A percentile compares a stretch with the other conserved stretches of the same genome.
Conservation (phyloP, 2,797 vertebrate species). For the Cossypha dichroa region DNA sequence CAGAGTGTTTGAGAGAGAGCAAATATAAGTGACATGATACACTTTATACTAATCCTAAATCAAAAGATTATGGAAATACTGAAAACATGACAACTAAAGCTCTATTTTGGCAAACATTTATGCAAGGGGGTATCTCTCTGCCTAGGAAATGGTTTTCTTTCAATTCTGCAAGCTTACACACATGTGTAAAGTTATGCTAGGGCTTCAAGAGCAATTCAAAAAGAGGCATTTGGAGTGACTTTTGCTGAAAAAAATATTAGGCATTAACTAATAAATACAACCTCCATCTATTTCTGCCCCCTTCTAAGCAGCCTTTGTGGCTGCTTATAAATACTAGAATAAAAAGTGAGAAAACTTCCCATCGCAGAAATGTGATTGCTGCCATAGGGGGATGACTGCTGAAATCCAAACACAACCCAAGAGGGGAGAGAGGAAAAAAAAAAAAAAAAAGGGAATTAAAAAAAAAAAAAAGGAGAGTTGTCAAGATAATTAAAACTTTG, state of each 20-base stretch:
- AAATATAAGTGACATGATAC: constrained; percentile 56
- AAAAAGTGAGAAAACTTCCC: constrained; percentile 18
- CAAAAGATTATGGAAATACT: constrained; percentile 65
- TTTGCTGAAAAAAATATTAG: constrained; percentile 1
- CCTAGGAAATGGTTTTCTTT: constrained; percentile 21
- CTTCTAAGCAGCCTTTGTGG: not conserved
- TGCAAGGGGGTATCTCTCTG: not conserved
- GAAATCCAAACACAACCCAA: constrained; percentile 57
- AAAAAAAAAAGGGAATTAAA: not conserved
- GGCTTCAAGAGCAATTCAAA: not conserved
- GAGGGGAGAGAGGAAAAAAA: not conserved
- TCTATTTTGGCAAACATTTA: constrained; percentile 38
- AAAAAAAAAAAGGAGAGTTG: constrained; percentile 36
- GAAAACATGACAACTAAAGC: constrained; percentile 58
- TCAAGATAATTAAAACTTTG: constrained; percentile 66
- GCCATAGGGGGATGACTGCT: constrained; percentile 10
- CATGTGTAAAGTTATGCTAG: not conserved
- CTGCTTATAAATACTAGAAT: not conserved
- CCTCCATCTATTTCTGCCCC: not conserved
- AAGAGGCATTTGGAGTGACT: not conserved
- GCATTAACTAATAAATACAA: not conserved
- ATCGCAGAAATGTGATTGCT: constrained; percentile 9
- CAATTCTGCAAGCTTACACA: not conserved
- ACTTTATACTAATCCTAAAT: constrained; percentile 65
- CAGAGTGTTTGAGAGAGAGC: constrained; percentile 16